These are phyloP conservation scores for Danio jaintianensis DNA, from an alignment of 2,797 vertebrate species.

Conservation along the genomic window DNA sequence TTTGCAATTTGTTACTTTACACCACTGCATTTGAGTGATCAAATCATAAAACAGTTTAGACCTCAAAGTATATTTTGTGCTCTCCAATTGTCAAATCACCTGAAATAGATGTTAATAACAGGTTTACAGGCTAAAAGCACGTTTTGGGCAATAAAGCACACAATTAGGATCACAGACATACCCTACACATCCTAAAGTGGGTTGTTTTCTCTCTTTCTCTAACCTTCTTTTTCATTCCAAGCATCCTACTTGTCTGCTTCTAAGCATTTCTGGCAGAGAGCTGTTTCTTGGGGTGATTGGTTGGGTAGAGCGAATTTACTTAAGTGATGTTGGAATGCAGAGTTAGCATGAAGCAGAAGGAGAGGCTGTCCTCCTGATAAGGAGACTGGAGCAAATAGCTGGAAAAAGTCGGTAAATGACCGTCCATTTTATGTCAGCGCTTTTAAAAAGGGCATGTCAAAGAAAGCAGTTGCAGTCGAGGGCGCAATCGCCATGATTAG, in stretches of 20 bases:
- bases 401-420: constrained; percentile 40
- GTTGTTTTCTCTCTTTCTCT: not conserved
- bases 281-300: constrained; percentile 18
- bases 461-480: constrained; percentile 24
- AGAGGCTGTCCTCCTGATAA: constrained; percentile 34
- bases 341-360: constrained; percentile 44
- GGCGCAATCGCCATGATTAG: constrained; percentile 12
- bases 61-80: not conserved
- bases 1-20: too few relatives aligned
- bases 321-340: constrained; percentile 49
- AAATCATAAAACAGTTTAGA: not conserved
- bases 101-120: not conserved
- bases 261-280: constrained; percentile 2
- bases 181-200: not conserved
- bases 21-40: not conserved
- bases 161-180: not conserved
- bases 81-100: not conserved
- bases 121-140: too few relatives aligned
- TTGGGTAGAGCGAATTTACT: constrained; percentile 38
- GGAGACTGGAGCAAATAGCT: not conserved
- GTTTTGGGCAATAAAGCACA: not conserved
- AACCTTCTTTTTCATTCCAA: not conserved
- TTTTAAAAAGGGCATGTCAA: constrained; percentile 31
- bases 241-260: constrained; percentile 18
- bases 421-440: constrained; percentile 26